Conservation (phyloP, 2,797 vertebrate genomes). For the Eulemur rubriventer region DNA sequence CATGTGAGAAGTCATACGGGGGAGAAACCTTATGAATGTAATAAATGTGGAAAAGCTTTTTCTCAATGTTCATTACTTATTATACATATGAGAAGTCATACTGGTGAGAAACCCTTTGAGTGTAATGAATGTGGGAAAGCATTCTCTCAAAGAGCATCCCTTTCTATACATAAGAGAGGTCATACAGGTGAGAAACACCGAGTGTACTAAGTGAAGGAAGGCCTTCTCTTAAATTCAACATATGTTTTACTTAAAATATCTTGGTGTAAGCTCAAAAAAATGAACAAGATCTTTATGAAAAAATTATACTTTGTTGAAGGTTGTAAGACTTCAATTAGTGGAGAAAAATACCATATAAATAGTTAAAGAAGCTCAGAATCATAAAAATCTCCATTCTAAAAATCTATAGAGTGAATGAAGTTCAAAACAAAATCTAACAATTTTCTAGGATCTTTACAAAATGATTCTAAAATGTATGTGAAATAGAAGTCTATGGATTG, state of each 20-base stretch:
- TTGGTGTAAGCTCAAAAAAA: neutral
- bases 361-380: neutral
- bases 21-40: slow-evolving; percentile 73
- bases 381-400: slow-evolving; percentile 38
- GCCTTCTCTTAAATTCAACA: neutral
- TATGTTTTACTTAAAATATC: slow-evolving; percentile 28
- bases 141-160: slow-evolving; percentile 73
- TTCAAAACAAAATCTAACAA: slow-evolving; percentile 28
- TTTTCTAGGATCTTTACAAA: slow-evolving; percentile 33
- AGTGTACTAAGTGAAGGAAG: slow-evolving; percentile 31
- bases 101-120: slow-evolving; percentile 78
- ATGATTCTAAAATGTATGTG: slow-evolving; percentile 21
- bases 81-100: slow-evolving; percentile 76
- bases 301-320: neutral
- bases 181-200: slow-evolving; percentile 34
- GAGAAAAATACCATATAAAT: neutral
- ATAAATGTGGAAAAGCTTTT: slow-evolving; percentile 74
- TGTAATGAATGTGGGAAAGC: slow-evolving; percentile 74
- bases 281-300: neutral
- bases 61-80: slow-evolving; percentile 71
- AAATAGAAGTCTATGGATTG: slow-evolving; percentile 10
- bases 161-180: slow-evolving; percentile 68
- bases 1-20: slow-evolving; percentile 77
- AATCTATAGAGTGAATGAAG: neutral
- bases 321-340: neutral